Conservation (phyloP, 2,797 vertebrate genomes). For the Labroides dimidiatus region DNA sequence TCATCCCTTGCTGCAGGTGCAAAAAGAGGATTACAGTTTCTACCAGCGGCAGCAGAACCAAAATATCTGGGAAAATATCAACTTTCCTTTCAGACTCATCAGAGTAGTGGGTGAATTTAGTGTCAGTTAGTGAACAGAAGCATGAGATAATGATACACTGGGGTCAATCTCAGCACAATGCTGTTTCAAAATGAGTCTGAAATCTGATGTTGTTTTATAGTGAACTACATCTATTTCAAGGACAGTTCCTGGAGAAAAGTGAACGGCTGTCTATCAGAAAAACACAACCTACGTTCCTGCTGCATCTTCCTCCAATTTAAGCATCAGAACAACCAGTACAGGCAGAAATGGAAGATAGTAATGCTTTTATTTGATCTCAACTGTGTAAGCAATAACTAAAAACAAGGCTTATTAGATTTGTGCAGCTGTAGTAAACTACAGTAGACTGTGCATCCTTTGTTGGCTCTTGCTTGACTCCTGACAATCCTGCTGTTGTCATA, state of each 20-base stretch:
- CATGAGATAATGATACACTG: no score
- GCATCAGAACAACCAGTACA: background rate
- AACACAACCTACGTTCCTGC: slow-evolving; percentile 17
- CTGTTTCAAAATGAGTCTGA: no score
- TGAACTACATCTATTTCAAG: no score
- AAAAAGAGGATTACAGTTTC: no score
- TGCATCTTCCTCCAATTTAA: slow-evolving; percentile 1
- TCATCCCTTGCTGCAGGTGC: no score
- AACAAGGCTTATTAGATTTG: background rate
- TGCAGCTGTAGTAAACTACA: background rate
- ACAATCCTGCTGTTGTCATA: slow-evolving; percentile 11
- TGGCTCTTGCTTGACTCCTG: background rate
- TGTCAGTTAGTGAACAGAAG: no score
- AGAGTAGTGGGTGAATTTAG: no score
- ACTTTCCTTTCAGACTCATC: no score
- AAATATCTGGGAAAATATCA: no score
- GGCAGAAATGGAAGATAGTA: slow-evolving; percentile 2
- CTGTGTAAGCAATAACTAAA: slow-evolving; percentile 9
- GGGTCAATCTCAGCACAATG: no score
- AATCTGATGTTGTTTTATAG: no score
- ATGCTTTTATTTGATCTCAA: slow-evolving; percentile 5
- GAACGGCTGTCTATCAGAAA: background rate
- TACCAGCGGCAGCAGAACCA: no score
- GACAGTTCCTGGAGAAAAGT: background rate
- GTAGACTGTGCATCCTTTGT: background rate